Conservation (phyloP, 92 coral and sea anemone species). For the Blastomussa wellsi region DNA sequence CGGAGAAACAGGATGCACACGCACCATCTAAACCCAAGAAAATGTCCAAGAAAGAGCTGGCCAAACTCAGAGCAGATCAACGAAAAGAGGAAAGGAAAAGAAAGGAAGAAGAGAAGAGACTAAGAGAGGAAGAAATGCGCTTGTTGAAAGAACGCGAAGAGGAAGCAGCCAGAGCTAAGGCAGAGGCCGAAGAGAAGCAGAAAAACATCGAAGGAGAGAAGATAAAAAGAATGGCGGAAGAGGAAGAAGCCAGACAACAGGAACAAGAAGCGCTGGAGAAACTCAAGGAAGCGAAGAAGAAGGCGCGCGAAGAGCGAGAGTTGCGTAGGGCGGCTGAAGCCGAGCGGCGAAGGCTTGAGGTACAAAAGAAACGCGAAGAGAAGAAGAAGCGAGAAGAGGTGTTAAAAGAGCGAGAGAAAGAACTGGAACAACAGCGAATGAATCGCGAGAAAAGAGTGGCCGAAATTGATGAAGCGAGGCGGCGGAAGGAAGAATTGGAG, state of each 20-base stretch:
- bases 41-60: conserved; percentile 77
- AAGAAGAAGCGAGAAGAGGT: conserved; percentile 90
- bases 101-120: conserved; percentile 75
- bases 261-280: conserved; percentile 87
- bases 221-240: conserved; percentile 74
- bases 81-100: conserved; percentile 72
- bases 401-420: conserved; percentile 86
- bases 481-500: conserved; percentile 80
- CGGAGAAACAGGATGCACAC: conserved; percentile 76
- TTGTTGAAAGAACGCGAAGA: conserved; percentile 81
- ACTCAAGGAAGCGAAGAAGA: conserved; percentile 79
- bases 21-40: conserved; percentile 90
- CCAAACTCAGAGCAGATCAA: conserved; percentile 70
- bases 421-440: conserved; percentile 71
- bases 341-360: conserved; percentile 88
- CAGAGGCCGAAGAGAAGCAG: conserved; percentile 84
- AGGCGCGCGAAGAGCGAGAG: conserved; percentile 95
- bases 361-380: conserved; percentile 91
- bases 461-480: conserved; percentile 77
- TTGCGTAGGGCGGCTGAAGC: conserved; percentile 89
- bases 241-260: conserved; percentile 74
- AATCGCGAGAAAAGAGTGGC: conserved; percentile 86
- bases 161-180: conserved; percentile 66
- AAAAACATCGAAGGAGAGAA: conserved; percentile 80
- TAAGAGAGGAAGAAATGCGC: conserved; percentile 74